Evolutionary conservation across 1,140 invertebrate species (phyloP), one percentile per base, ranked within the genome.

Genomic region (Trypoxylus dichotomus): DNA sequence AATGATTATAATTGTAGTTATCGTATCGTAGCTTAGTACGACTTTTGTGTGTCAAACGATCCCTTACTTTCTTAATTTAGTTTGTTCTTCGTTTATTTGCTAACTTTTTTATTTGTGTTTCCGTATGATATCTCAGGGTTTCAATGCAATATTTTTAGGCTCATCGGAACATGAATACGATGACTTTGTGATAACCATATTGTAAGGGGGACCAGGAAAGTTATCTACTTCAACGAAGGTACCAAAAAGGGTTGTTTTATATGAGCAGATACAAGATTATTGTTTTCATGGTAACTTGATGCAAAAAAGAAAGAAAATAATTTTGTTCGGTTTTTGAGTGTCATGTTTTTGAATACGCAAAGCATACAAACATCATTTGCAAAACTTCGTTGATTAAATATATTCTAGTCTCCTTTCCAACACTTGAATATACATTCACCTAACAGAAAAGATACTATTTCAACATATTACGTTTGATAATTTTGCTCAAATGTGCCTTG

Each of bases 401-500:
- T 21, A 58, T 63, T 25, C 25, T 25, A 63, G 19, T 63, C 21
- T 25, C 60, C 60, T 19, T 63, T 27, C 19, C 25, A 24, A 21
- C 11, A 63, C 13, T n/a, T 47, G 13, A 47, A 47, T 47, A 47
- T 47, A 47, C 43, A 13, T 47, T 63, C 10, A 58, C 47, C 15
- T 58, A 58, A 58, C 47, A 58, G 10, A 8, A 37, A 37, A 37
- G 32, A 37, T 37, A 5, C 5, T 37, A 37, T 37, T 37, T 37
- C 10, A 63, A 24, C 19, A 63, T 27, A 63, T 2, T 63, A 63
- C 60, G 60, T 63, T 63, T 63, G 10, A 63, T 63, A 63, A 63
- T 73, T 42, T 73, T 73, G 71, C 71, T 73, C 71, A 73, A 73
- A 37, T 73, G 71, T 73, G 71, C 71, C 71, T 73, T 73, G 71